Evolutionary conservation across 2,797 vertebrate genomes (phyloP).

Genomic region (Chromobotia macracanthus): DNA sequence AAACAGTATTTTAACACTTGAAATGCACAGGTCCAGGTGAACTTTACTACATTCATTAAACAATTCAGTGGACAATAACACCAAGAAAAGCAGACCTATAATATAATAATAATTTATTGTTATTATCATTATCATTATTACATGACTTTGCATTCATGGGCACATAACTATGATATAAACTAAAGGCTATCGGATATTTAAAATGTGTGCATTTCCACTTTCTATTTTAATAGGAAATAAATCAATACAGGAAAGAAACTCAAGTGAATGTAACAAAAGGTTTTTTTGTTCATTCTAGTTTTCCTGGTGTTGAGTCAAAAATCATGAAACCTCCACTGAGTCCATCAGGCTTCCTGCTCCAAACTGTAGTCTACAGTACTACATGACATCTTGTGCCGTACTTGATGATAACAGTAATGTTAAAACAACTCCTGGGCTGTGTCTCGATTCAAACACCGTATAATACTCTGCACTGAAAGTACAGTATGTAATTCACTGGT

Average conservation of each 20-base stretch:
- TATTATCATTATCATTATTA: neutral
- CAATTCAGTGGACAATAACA: neutral
- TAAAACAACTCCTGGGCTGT: neutral
- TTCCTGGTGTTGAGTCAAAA: too few species aligned
- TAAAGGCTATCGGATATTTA: neutral
- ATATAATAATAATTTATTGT: neutral
- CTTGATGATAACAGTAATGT: neutral
- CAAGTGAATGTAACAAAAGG: too few species aligned
- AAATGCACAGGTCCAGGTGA: neutral
- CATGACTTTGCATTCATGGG: neutral
- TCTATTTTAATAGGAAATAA: too few species aligned
- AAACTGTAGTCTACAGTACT: too few species aligned
- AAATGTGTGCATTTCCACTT: neutral
- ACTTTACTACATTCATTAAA: neutral
- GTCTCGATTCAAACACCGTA: neutral
- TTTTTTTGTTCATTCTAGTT: too few species aligned
- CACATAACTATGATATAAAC: neutral
- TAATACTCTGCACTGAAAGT: too few species aligned
- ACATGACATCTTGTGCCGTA: too few species aligned
- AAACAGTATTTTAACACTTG: neutral
- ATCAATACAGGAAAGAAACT: neutral
- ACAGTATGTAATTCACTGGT: neutral
- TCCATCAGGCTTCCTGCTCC: too few species aligned
- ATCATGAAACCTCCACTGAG: too few species aligned
- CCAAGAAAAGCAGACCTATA: neutral